Percentiles rank a stretch among this genome's conserved stretches.
phyloP scores from a whole-genome alignment of 2,888 invertebrate genomes.

The Darwinula stevensoni region DNA sequence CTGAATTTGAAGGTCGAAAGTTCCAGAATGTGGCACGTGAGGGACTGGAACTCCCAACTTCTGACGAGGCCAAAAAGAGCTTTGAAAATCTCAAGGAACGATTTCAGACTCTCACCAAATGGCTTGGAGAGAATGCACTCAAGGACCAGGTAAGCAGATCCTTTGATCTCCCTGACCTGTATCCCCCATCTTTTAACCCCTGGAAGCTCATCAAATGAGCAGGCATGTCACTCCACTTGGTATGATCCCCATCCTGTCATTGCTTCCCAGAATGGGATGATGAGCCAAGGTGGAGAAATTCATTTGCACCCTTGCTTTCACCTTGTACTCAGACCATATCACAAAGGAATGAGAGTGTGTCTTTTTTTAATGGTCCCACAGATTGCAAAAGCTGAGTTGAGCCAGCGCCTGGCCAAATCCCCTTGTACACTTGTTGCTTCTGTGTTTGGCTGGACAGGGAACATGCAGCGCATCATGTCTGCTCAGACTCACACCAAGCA shows the following conservation, averaged over 20 bases:
- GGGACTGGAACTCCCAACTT: constrained; percentile 42
- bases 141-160: constrained; percentile 30
- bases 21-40: constrained; percentile 99
- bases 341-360: too few relatives aligned
- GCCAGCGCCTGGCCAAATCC: constrained; percentile 24
- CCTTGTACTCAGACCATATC: too few relatives aligned
- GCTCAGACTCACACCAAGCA: constrained; percentile 28
- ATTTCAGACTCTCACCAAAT: constrained; percentile 65
- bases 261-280: too few relatives aligned
- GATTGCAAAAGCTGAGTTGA: constrained; percentile 25
- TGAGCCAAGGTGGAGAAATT: too few relatives aligned
- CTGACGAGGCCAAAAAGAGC: constrained; percentile 32
- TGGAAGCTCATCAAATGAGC: background rate
- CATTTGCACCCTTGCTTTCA: too few relatives aligned
- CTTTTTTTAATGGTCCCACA: constrained; percentile 8
- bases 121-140: constrained; percentile 54
- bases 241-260: too few relatives aligned
- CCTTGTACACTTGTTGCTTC: constrained; percentile 28
- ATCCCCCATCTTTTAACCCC: background rate
- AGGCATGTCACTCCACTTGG: background rate
- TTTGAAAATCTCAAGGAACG: constrained; percentile 40
- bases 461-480: constrained; percentile 28
- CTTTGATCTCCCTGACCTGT: background rate
- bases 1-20: constrained; percentile 94
- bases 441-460: constrained; percentile 29